These are phyloP conservation scores for Bubo bubo DNA, from an alignment of 2,113 vertebrate species.

Conservation along the genomic window DNA sequence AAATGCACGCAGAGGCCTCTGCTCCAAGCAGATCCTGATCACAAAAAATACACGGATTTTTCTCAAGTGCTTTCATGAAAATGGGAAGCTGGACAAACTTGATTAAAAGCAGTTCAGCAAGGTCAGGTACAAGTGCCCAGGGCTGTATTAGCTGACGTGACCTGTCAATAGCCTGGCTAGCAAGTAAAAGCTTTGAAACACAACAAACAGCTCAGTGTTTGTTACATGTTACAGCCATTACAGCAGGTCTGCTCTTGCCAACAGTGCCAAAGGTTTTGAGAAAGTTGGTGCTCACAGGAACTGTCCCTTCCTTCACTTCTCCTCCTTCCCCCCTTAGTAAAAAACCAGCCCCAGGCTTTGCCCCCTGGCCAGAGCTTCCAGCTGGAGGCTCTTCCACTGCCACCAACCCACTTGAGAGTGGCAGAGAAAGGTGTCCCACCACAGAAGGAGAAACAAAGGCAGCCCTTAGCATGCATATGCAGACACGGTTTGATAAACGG, in stretches of 20 bases:
- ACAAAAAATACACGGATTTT: background rate
- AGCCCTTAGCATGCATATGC: rapidly evolving
- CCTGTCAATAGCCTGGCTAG: background rate
- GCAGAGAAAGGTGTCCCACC: background rate
- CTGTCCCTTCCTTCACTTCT: rapidly evolving
- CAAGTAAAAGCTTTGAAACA: background rate
- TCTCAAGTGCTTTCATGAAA: background rate
- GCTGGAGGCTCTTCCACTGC: background rate
- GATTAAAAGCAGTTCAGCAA: background rate
- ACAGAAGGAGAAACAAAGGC: background rate
- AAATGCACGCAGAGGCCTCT: rapidly evolving
- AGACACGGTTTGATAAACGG: rapidly evolving
- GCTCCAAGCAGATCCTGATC: background rate
- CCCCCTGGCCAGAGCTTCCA: background rate
- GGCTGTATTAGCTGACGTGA: background rate
- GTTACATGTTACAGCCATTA: background rate
- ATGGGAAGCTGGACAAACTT: background rate
- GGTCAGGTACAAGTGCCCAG: background rate
- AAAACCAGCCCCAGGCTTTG: background rate
- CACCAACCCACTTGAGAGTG: background rate
- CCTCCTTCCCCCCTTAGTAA: too few species aligned
- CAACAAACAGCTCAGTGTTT: background rate
- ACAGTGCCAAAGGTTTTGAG: too few species aligned
- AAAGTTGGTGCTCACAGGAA: rapidly evolving
- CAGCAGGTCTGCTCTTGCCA: background rate